These are phyloP conservation scores for Macaria liturata DNA, from an alignment of 2,888 invertebrate species.

Conservation along the genomic window DNA sequence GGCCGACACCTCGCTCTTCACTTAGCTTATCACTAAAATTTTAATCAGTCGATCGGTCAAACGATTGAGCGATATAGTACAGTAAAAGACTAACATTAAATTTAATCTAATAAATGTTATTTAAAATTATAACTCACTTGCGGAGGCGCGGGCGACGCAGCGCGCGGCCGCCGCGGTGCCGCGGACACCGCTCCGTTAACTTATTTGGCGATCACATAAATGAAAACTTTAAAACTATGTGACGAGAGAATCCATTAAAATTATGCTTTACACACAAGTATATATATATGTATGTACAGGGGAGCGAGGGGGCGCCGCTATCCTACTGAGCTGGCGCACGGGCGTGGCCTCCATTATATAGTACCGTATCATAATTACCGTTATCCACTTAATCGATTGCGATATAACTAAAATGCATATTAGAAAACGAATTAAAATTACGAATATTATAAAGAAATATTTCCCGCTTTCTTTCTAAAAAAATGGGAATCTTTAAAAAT, in stretches of 20 bases:
- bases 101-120: conserved; percentile 82
- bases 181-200: conserved; percentile 57
- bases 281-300: conserved; percentile 66
- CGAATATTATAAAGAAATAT: conserved; percentile 77
- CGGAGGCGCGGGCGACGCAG: conserved; percentile 58
- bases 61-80: conserved; percentile 83
- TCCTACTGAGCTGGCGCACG: no score
- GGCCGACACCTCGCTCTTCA: conserved; percentile 54
- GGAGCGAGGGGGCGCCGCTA: conserved; percentile 57
- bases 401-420: conserved; percentile 80
- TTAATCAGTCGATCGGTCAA: conserved; percentile 84
- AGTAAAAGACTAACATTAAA: conserved; percentile 83
- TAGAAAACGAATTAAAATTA: conserved; percentile 80
- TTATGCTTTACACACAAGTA: conserved; percentile 81
- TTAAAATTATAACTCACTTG: conserved; percentile 80
- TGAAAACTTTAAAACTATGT: conserved; percentile 81
- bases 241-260: conserved; percentile 81
- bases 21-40: conserved; percentile 83
- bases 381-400: conserved; percentile 76
- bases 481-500: conserved; percentile 74
- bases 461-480: conserved; percentile 59
- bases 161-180: conserved; percentile 42
- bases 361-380: conserved; percentile 64
- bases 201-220: conserved; percentile 83
- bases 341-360: conserved; percentile 41